Evolutionary conservation across 1,140 invertebrate genomes (phyloP), one percentile per base, ranked within the genome.

Genomic region (Papilio polytes): DNA sequence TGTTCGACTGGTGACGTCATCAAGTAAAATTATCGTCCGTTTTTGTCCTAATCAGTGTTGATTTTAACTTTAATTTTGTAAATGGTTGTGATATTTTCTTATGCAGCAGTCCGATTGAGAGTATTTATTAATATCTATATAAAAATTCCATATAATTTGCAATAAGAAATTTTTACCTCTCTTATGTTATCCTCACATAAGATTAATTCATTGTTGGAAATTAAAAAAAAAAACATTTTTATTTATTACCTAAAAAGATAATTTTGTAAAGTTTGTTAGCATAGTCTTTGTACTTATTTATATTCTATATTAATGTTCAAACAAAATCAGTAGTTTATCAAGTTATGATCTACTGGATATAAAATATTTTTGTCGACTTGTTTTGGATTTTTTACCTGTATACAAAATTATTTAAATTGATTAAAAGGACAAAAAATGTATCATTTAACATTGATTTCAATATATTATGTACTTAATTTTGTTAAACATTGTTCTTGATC

Each of bases 11-110:
- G 7, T 41, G 36, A 41, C 36, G 36, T 41, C 36, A 41, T 41
- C 36, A 41, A 41, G 36, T 41, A 41, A 41, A 41, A 41, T 41
- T 41, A 41, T 41, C 36, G 36, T 41, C 36, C 36, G 6, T 36
- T 26, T 63, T 22, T 63, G 8, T 26, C 59, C 22, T 22, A 12
- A 36, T 70, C 26, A 70, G 63, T 31, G 13, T 36, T 66, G 44
- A 8, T 15, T 66, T 44, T 22, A 15, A n/a, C 13, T 63, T 66
- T 78, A 36, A 63, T 56, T 66, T 78, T 41, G 44, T 78, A 66
- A 66, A 46, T 66, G 77, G 77, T 78, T 78, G 77, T 78, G 77
- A 78, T 63, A 59, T 66, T 78, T 78, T 78, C 53, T 78, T 78
- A 51, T 56, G 53, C 76, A 59, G 36, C 20, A 41, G 74, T 77